phyloP scores from a whole-genome alignment of 2,797 vertebrate species.

The Hybognathus amarus region DNA sequence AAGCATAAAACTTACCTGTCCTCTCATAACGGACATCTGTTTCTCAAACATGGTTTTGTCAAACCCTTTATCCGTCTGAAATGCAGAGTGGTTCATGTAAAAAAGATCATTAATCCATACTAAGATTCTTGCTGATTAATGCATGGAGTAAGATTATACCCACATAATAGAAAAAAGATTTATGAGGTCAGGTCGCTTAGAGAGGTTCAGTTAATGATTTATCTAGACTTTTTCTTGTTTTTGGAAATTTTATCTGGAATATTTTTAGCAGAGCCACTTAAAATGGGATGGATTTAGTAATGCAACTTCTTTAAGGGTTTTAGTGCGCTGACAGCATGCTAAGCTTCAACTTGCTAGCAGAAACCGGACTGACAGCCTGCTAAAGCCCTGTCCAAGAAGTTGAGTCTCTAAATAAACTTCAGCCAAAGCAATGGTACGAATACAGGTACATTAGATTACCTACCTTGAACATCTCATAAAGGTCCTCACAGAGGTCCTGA shows the following conservation, averaged over 20 bases:
- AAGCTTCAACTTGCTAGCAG: conserved; percentile 19
- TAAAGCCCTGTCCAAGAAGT: conserved; percentile 11
- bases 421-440: neutral
- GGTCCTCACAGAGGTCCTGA: conserved; percentile 97
- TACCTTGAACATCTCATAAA: conserved; percentile 96
- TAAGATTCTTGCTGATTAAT: neutral
- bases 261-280: conserved; percentile 12
- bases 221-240: neutral
- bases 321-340: conserved; percentile 20
- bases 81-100: conserved; percentile 22
- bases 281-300: neutral
- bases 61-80: conserved; percentile 91
- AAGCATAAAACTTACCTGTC: conserved; percentile 85
- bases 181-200: conserved; percentile 1
- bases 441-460: conserved; percentile 6
- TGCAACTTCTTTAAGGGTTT: neutral
- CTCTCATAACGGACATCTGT: conserved; percentile 99
- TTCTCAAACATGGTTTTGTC: conserved; percentile 95
- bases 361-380: neutral
- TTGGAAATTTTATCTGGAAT: neutral
- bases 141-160: neutral
- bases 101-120: neutral
- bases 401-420: neutral
- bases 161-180: neutral
- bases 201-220: neutral